Conservation (phyloP, 2,113 vertebrate genomes). For the Campylomormyrus numenius region DNA sequence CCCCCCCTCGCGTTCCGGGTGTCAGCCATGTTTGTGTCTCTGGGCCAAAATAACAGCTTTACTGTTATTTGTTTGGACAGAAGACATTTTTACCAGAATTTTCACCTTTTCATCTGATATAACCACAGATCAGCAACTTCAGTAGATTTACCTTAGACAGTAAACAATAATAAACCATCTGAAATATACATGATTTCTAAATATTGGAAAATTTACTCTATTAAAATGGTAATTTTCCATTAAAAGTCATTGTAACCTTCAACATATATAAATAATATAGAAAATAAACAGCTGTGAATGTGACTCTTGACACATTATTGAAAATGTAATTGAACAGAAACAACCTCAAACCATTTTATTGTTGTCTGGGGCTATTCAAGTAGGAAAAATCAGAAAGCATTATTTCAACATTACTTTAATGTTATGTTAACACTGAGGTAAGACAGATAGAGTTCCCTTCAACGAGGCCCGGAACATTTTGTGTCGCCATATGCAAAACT, state of each 20-base stretch:
- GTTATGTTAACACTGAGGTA: neutral
- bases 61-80: neutral
- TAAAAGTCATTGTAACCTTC: neutral
- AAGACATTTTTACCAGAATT: neutral
- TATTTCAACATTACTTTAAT: neutral
- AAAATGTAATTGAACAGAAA: neutral
- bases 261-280: neutral
- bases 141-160: neutral
- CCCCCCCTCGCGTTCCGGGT: neutral
- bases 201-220: neutral
- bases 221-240: neutral
- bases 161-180: neutral
- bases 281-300: neutral
- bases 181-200: neutral
- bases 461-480: neutral
- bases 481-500: neutral
- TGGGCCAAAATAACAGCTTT: neutral
- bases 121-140: neutral
- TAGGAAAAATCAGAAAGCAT: neutral
- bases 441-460: neutral
- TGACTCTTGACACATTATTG: neutral
- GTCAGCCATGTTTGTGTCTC: neutral
- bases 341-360: neutral
- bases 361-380: neutral
- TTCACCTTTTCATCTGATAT: neutral